Conservation (phyloP, 1,140 invertebrate species). For the Drosophila simulans region DNA sequence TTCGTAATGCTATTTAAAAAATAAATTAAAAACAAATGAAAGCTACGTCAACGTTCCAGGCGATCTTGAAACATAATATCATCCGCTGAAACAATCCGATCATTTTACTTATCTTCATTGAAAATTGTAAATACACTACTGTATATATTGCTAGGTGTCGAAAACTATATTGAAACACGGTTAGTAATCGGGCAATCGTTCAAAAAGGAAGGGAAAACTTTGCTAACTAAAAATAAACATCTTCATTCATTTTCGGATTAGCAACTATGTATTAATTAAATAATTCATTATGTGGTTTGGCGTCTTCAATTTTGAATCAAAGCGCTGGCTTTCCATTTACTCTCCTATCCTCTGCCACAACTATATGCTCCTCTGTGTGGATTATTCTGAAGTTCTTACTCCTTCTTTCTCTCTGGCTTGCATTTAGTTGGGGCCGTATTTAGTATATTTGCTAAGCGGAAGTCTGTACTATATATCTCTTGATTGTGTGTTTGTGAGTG, state of each 20-base stretch:
- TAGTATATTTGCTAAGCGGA: slow-evolving; percentile 68
- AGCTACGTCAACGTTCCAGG: slow-evolving; percentile 58
- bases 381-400: slow-evolving; percentile 44
- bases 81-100: slow-evolving; percentile 48
- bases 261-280: slow-evolving; percentile 55
- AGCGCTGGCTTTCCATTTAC: slow-evolving; percentile 38
- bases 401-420: slow-evolving; percentile 16
- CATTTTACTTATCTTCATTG: slow-evolving; percentile 28
- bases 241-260: slow-evolving; percentile 29
- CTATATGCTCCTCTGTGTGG: slow-evolving; percentile 13
- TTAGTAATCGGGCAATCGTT: slow-evolving; percentile 12
- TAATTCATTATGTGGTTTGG: slow-evolving; percentile 47
- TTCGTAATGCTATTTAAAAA: slow-evolving; percentile 59
- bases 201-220: slow-evolving; percentile 53
- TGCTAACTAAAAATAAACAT: slow-evolving; percentile 71
- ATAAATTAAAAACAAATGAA: slow-evolving; percentile 75
- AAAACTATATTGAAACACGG: slow-evolving; percentile 22
- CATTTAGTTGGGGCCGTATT: slow-evolving; percentile 46
- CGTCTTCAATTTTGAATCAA: slow-evolving; percentile 75
- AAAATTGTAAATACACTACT: slow-evolving; percentile 39
- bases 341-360: slow-evolving; percentile 5
- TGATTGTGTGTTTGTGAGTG: slow-evolving; percentile 27
- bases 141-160: slow-evolving; percentile 33
- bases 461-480: slow-evolving; percentile 62
- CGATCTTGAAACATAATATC: slow-evolving; percentile 36